Evolutionary conservation across 2,888 invertebrate species (phyloP).

Genomic region (Aproaerema taeniolella): DNA sequence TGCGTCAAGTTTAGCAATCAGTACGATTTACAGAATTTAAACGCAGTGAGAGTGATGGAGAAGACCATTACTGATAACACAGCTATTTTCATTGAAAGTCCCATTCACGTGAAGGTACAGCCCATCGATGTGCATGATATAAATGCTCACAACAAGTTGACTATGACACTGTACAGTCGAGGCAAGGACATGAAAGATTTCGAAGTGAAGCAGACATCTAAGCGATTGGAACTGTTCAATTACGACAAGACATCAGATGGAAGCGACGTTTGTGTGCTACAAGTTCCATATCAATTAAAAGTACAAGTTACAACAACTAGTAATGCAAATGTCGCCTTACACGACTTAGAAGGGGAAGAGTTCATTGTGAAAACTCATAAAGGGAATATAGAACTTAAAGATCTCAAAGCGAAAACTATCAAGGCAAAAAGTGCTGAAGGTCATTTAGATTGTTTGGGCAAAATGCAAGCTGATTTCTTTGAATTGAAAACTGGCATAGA

Average conservation of each 20-base stretch:
- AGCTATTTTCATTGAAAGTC: constrained; percentile 68
- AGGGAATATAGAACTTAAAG: constrained; percentile 48
- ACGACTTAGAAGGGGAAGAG: constrained; percentile 62
- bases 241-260: constrained; percentile 56
- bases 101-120: constrained; percentile 67
- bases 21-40: constrained; percentile 63
- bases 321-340: constrained; percentile 57
- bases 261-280: constrained; percentile 66
- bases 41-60: constrained; percentile 65
- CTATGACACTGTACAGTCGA: constrained; percentile 65
- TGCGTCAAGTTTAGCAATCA: constrained; percentile 56
- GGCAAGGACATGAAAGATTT: constrained; percentile 65
- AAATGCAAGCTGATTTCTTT: constrained; percentile 54
- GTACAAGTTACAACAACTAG: constrained; percentile 64
- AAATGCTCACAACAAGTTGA: constrained; percentile 61
- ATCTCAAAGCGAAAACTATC: constrained; percentile 62
- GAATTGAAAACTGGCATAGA: constrained; percentile 61
- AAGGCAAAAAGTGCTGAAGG: constrained; percentile 60
- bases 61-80: constrained; percentile 67
- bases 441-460: constrained; percentile 48
- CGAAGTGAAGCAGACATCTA: constrained; percentile 67
- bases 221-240: constrained; percentile 63
- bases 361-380: constrained; percentile 65
- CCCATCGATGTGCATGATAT: constrained; percentile 67
- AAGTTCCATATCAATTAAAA: constrained; percentile 67